Evolutionary conservation across 2,797 vertebrate species (phyloP).

Genomic region (Apodemus agrarius): DNA sequence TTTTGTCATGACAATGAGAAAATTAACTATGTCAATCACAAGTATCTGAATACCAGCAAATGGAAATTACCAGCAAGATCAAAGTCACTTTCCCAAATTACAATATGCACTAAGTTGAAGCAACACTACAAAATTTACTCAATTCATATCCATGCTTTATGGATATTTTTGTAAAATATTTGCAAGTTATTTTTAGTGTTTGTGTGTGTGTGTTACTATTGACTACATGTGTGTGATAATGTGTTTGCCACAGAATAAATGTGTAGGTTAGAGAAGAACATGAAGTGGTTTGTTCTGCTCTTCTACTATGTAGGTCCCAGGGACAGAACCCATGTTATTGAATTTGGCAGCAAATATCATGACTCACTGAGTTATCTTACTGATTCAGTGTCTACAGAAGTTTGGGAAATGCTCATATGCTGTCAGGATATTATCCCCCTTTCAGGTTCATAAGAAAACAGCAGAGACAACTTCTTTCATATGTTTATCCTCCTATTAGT

Average conservation of each 20-base stretch:
- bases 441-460: not conserved
- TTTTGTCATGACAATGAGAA: not conserved
- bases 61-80: too few relatives aligned
- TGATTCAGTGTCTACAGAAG: not conserved
- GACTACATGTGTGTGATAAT: too few relatives aligned
- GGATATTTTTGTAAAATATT: not conserved
- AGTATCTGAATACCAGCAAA: not conserved
- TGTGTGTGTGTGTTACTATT: not conserved
- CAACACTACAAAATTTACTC: fast-evolving
- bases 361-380: not conserved
- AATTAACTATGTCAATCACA: too few relatives aligned
- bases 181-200: not conserved
- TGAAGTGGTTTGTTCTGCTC: too few relatives aligned
- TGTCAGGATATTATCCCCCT: not conserved
- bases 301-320: too few relatives aligned
- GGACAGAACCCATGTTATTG: too few relatives aligned
- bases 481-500: not conserved
- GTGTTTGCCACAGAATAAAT: too few relatives aligned
- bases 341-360: too few relatives aligned
- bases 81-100: not conserved
- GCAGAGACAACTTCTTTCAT: not conserved
- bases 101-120: not conserved
- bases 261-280: too few relatives aligned
- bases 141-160: not conserved
- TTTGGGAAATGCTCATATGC: not conserved